Conservation (phyloP, 92 coral and sea anemone species). For the Siderastrea siderea region DNA sequence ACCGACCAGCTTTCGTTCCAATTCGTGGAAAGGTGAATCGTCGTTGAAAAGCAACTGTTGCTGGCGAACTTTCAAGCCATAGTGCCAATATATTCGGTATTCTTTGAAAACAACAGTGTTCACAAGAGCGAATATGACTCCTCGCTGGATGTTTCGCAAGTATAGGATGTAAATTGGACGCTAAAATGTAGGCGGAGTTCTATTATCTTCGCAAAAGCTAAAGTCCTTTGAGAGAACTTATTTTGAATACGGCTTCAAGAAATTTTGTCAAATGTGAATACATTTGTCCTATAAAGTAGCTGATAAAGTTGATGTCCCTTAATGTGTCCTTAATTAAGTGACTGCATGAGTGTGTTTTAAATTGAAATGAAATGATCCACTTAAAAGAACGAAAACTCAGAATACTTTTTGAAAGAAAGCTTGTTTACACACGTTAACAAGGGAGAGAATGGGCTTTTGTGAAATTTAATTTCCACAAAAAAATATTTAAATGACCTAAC, state of each 20-base stretch:
- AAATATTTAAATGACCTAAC: neutral
- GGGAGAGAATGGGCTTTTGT: neutral
- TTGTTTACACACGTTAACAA: neutral
- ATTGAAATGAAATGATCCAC: neutral
- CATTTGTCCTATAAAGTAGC: neutral
- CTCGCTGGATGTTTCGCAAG: neutral
- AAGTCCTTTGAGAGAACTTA: slow-evolving; percentile 20
- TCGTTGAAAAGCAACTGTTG: neutral
- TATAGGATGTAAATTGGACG: slow-evolving; percentile 15
- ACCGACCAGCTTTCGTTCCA: neutral
- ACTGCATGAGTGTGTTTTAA: too few species aligned
- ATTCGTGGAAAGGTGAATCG: slow-evolving; percentile 2
- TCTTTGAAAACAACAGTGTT: neutral
- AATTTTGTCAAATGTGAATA: neutral
- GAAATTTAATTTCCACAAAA: neutral
- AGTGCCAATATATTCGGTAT: slow-evolving; percentile 10
- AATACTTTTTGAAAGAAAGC: neutral
- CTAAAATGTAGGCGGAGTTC: neutral
- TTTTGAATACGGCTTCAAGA: neutral
- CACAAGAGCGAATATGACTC: slow-evolving; percentile 41
- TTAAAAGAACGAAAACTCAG: neutral
- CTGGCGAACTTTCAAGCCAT: neutral
- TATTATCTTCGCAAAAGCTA: neutral
- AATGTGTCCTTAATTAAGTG: too few species aligned
- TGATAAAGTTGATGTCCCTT: neutral